These are phyloP conservation scores for Aethina tumida DNA, from an alignment of 1,140 invertebrate genomes.

Conservation along the genomic window DNA sequence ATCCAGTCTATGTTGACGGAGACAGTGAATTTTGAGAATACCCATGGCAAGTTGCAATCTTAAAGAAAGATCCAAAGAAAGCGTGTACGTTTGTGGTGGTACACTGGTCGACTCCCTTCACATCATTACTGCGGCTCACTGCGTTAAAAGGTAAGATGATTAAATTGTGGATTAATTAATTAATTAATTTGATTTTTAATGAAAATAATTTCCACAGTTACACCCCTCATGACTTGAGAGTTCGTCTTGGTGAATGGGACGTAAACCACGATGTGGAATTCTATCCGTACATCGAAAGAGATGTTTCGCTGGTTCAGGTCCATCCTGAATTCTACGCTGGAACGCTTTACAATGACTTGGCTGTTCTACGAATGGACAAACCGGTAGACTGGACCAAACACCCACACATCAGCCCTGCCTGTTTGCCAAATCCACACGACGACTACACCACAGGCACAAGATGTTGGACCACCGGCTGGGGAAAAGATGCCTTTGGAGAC, in stretches of 20 bases:
- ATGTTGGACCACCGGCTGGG: slow-evolving; percentile 89
- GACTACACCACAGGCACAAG: slow-evolving; percentile 67
- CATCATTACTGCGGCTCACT: slow-evolving; percentile 83
- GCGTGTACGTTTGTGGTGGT: slow-evolving; percentile 82
- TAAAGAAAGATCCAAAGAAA: slow-evolving; percentile 84
- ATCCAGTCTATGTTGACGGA: slow-evolving; percentile 73
- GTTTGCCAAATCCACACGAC: slow-evolving; percentile 68
- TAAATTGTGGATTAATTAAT: no score
- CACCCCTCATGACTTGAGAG: slow-evolving; percentile 67
- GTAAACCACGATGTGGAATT: slow-evolving; percentile 92
- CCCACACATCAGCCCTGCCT: slow-evolving; percentile 83
- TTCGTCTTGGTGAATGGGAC: slow-evolving; percentile 89
- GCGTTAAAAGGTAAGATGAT: slow-evolving; percentile 70
- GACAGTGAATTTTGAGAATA: slow-evolving; percentile 90
- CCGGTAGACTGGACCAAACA: slow-evolving; percentile 72
- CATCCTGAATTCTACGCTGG: slow-evolving; percentile 89
- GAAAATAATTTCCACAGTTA: no score
- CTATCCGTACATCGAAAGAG: slow-evolving; percentile 83
- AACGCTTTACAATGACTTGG: slow-evolving; percentile 82
- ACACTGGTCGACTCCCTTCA: slow-evolving; percentile 73
- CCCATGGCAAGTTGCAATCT: slow-evolving; percentile 83
- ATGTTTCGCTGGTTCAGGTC: slow-evolving; percentile 65
- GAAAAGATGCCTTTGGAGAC: slow-evolving; percentile 85
- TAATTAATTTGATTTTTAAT: no score
- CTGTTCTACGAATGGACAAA: slow-evolving; percentile 69